phyloP scores from a whole-genome alignment of 2,888 invertebrate species.

The Conchocele bisecta region DNA sequence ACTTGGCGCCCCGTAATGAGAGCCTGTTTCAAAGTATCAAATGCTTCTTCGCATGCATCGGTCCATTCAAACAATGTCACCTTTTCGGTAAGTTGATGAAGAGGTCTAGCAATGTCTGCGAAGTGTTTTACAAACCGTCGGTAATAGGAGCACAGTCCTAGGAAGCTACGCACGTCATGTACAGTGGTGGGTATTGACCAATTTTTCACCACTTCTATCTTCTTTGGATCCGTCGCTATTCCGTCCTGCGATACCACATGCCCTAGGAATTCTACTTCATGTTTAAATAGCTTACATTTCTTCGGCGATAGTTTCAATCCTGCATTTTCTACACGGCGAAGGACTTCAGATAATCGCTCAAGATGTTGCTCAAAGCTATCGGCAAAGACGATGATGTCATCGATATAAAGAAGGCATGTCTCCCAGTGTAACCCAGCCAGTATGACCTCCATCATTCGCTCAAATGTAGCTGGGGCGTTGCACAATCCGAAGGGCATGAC shows the following conservation, averaged over 20 bases:
- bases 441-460: too few relatives aligned
- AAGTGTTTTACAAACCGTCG: not conserved
- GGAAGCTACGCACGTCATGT: not conserved
- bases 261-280: conserved; percentile 3
- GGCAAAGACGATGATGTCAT: too few relatives aligned
- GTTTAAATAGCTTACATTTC: conserved; percentile 8
- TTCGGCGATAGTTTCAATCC: conserved; percentile 15
- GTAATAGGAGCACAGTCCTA: not conserved
- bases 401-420: too few relatives aligned
- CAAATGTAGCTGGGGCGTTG: too few relatives aligned
- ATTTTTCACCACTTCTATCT: not conserved
- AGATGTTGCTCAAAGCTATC: too few relatives aligned
- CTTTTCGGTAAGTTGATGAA: not conserved
- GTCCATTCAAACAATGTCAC: not conserved
- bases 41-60: not conserved
- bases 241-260: not conserved
- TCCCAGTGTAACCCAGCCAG: too few relatives aligned
- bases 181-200: not conserved
- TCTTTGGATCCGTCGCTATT: not conserved
- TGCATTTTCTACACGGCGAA: not conserved
- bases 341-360: too few relatives aligned
- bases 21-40: not conserved
- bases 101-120: not conserved
- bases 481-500: too few relatives aligned
- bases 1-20: not conserved